These are phyloP conservation scores for Theocolax elegans DNA, from an alignment of 1,140 invertebrate genomes.

Conservation along the genomic window DNA sequence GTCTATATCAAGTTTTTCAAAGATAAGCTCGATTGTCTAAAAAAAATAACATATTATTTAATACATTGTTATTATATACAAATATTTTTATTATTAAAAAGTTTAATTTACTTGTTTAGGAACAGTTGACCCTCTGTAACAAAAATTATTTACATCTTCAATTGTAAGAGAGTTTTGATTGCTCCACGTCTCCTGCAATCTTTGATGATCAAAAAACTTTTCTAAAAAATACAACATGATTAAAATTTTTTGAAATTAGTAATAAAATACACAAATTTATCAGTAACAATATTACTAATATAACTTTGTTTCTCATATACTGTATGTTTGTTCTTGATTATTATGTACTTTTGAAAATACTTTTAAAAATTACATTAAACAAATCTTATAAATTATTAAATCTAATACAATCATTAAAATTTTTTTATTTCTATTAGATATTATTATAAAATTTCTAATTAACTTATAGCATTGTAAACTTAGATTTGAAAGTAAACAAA, in stretches of 20 bases:
- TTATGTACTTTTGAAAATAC: too few relatives aligned
- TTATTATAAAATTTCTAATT: not conserved
- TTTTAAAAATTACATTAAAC: too few relatives aligned
- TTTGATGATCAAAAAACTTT: constrained; percentile 48
- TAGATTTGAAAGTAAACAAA: constrained; percentile 15
- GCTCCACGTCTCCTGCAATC: constrained; percentile 52
- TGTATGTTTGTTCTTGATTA: too few relatives aligned
- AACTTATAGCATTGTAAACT: not conserved
- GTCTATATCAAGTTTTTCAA: constrained; percentile 74
- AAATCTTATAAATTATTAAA: too few relatives aligned
- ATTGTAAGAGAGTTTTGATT: constrained; percentile 48
- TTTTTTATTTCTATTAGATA: not conserved
- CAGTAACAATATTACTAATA: too few relatives aligned
- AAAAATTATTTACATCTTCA: constrained; percentile 51
- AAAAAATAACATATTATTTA: constrained; percentile 58
- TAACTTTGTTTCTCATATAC: too few relatives aligned
- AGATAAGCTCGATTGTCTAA: constrained; percentile 74
- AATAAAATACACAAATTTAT: too few relatives aligned
- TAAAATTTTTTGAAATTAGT: too few relatives aligned
- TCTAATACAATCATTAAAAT: not conserved
- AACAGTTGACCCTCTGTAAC: constrained; percentile 51
- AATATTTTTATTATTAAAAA: not conserved
- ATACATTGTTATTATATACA: too few relatives aligned
- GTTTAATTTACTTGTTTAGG: constrained; percentile 53
- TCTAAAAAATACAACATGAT: constrained; percentile 48